Evolutionary conservation across 2,797 vertebrate species (phyloP).

Genomic region (Tenualosa thibaudeaui): DNA sequence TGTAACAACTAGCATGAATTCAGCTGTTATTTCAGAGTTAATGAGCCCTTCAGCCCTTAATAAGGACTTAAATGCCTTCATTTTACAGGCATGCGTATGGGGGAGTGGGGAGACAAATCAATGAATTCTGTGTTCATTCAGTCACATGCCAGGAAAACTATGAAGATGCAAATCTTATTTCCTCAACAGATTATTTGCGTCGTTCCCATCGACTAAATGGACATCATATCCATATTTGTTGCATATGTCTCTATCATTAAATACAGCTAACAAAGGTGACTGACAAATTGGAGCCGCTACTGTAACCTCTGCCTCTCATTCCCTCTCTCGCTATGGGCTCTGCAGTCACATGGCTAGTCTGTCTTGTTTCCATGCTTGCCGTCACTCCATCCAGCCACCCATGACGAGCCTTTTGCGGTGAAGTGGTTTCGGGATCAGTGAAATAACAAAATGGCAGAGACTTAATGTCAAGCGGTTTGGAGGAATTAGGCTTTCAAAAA

Average conservation of each 20-base stretch:
- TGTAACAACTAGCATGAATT: not conserved
- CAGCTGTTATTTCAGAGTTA: not conserved
- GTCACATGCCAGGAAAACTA: not conserved
- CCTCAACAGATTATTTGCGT: not conserved
- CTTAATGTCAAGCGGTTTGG: constrained; percentile 30
- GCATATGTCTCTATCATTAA: not conserved
- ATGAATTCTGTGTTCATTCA: not conserved
- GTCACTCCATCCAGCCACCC: not conserved
- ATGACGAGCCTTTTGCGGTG: not conserved
- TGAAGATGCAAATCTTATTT: not conserved
- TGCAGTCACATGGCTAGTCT: not conserved
- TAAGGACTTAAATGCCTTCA: not conserved
- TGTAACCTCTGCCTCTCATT: not conserved
- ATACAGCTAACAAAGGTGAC: not conserved
- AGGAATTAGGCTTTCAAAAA: constrained; percentile 20
- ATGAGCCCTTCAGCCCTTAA: not conserved
- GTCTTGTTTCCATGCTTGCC: not conserved
- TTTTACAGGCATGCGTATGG: too few relatives aligned
- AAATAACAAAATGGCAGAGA: constrained; percentile 14
- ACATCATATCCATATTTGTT: not conserved
- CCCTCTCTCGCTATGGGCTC: not conserved
- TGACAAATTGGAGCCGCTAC: not conserved
- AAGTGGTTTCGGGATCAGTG: constrained; percentile 28
- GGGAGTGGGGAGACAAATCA: not conserved
- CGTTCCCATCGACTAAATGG: not conserved